phyloP scores from a whole-genome alignment of 2,888 invertebrate species.

The Miltochrista miniata region DNA sequence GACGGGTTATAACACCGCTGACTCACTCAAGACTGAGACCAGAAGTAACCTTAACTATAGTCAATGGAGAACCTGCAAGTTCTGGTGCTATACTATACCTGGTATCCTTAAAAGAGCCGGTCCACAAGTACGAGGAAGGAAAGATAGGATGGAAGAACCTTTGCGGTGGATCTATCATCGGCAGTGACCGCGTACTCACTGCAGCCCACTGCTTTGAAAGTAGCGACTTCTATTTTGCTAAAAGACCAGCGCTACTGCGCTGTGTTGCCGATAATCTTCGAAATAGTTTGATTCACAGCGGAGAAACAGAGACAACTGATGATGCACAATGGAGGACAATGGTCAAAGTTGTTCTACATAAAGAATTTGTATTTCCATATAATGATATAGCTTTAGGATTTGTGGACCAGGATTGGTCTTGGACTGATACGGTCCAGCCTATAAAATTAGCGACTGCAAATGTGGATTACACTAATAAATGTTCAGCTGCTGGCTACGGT shows the following conservation, averaged over 20 bases:
- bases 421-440: slow-evolving; percentile 35
- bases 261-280: slow-evolving; percentile 53
- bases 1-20: slow-evolving; percentile 54
- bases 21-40: slow-evolving; percentile 51
- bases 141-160: slow-evolving; percentile 50
- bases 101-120: slow-evolving; percentile 58
- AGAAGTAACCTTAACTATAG: slow-evolving; percentile 43
- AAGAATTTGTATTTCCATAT: slow-evolving; percentile 16
- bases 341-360: slow-evolving; percentile 9
- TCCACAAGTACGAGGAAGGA: slow-evolving; percentile 8
- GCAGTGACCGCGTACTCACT: slow-evolving; percentile 46
- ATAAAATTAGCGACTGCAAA: slow-evolving; percentile 31
- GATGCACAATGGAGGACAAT: slow-evolving; percentile 22
- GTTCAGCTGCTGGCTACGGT: slow-evolving; percentile 57
- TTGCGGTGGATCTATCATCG: slow-evolving; percentile 66
- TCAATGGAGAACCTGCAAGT: slow-evolving; percentile 49
- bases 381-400: slow-evolving; percentile 57
- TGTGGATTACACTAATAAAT: slow-evolving; percentile 44
- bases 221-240: slow-evolving; percentile 45
- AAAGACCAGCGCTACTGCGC: slow-evolving; percentile 38
- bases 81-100: slow-evolving; percentile 55
- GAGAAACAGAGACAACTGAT: slow-evolving; percentile 33
- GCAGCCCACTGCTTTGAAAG: slow-evolving; percentile 71
- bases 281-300: slow-evolving; percentile 42
- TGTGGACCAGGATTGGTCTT: slow-evolving; percentile 42